phyloP scores from a whole-genome alignment of 2,113 vertebrate genomes.

The Danionella cerebrum region DNA sequence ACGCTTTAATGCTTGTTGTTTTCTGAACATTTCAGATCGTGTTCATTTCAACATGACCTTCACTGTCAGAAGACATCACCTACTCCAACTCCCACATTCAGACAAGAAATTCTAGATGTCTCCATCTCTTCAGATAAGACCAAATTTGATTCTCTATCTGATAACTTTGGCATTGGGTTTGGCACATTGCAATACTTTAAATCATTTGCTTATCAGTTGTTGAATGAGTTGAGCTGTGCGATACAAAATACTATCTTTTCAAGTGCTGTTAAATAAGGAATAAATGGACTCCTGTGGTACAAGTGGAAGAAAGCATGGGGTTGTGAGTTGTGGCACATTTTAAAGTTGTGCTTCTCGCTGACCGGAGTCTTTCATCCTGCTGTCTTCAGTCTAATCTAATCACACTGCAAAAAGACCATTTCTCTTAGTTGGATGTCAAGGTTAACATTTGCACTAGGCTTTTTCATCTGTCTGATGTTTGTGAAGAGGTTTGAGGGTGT shows the following conservation, averaged over 20 bases:
- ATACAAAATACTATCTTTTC: too few species aligned
- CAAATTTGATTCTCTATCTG: too few species aligned
- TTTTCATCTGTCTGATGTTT: background rate
- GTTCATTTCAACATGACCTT: background rate
- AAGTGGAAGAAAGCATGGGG: background rate
- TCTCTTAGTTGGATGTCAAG: background rate
- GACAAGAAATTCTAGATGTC: background rate
- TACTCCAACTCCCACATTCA: background rate
- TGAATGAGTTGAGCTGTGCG: too few species aligned
- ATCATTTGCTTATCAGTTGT: too few species aligned
- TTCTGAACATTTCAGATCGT: background rate
- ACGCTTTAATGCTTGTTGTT: background rate
- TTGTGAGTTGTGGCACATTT: background rate
- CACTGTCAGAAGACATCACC: background rate
- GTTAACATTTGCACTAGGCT: background rate
- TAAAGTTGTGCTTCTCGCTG: background rate
- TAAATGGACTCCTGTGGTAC: background rate
- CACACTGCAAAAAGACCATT: background rate
- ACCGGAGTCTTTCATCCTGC: background rate
- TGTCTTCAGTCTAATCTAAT: background rate
- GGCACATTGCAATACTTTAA: too few species aligned
- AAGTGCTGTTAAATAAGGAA: conserved; percentile 5
- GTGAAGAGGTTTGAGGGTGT: background rate
- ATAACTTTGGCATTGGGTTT: too few species aligned
- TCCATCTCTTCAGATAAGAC: background rate